Evolutionary conservation across 2,797 vertebrate genomes (phyloP), one percentile per base, ranked within the genome.

Genomic region (Syndactyla subalaris): DNA sequence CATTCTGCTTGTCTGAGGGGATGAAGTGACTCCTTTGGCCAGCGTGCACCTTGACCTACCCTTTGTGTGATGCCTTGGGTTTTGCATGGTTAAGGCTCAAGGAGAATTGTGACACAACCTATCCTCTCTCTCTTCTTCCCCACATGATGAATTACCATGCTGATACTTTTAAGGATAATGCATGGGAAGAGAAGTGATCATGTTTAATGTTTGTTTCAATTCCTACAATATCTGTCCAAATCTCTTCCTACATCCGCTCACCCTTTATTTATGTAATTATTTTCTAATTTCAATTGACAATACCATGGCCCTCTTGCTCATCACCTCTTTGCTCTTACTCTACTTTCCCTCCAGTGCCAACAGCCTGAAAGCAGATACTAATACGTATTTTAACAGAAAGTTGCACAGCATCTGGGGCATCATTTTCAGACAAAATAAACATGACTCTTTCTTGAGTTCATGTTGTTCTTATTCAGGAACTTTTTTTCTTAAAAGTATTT

Each of bases 281-380:
- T 55, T 83, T 36, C 46, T 32, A 77, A 29, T 59, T 86, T 59
- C 23, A 57, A 7, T 1, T 68, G 26, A 62, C 22, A 85, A 14
- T 57, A 32, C 34, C 24, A 41, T 3, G 4, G 21, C 7, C 23
- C 8, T 38, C 57, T 71, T 62, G n/a, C 27, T 59, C 55, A 38
- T 88, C 29, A 71, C 21, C 34, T 58, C 55, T 67, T 61, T 30
- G 16, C 12, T 62, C n/a, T 36, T 65, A 34, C 3, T 27, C 9
- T 85, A 13, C 21, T 62, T 68, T 27, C 38, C 5, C 27, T 14
- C 1, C 24, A 30, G 9, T 8, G 32, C 4, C 0, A 2, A 38
- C n/a, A 46, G 34, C 9, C 39, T 76, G 51, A 65, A 20, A 67
- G 20, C 12, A 51, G n/a, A 12, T 66, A 49, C 4, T 12, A 70